Evolutionary conservation across 2,797 vertebrate genomes (phyloP).

Genomic region (Lemur catta): DNA sequence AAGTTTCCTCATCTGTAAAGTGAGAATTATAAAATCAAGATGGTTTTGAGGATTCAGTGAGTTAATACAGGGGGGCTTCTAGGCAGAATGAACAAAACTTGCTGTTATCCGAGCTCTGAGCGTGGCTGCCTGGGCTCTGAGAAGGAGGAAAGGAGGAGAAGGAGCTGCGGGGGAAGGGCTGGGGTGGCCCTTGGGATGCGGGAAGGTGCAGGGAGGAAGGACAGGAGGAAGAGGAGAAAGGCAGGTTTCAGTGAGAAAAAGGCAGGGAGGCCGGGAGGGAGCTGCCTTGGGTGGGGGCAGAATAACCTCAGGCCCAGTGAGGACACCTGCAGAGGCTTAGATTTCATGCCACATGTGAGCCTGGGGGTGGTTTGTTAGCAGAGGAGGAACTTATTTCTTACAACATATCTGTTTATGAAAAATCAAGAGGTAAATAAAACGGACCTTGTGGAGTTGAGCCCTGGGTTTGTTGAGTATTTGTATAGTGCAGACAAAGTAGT

Average conservation of each 20-base stretch:
- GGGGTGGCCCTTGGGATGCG: not conserved
- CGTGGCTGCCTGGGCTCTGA: not conserved
- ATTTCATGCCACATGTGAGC: accelerated
- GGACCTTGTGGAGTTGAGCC: not conserved
- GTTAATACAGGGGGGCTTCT: no score
- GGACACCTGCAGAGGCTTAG: not conserved
- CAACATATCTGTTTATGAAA: not conserved
- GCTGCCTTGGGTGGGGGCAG: not conserved
- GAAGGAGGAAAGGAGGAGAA: not conserved
- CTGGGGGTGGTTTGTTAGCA: not conserved
- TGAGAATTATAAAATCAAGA: not conserved
- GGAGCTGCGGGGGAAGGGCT: not conserved
- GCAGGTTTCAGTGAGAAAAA: not conserved
- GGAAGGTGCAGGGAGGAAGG: not conserved
- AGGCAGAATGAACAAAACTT: accelerated
- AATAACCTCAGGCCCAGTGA: not conserved
- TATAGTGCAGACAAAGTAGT: not conserved
- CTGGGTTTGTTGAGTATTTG: not conserved
- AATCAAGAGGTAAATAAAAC: not conserved
- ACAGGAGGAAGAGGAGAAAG: not conserved
- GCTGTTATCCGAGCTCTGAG: not conserved
- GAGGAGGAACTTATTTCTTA: not conserved
- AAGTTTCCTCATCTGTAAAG: not conserved
- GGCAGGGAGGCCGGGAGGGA: not conserved
- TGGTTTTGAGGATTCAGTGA: not conserved